Conservation (phyloP, 2,113 vertebrate species). For the Ursus arctos region DNA sequence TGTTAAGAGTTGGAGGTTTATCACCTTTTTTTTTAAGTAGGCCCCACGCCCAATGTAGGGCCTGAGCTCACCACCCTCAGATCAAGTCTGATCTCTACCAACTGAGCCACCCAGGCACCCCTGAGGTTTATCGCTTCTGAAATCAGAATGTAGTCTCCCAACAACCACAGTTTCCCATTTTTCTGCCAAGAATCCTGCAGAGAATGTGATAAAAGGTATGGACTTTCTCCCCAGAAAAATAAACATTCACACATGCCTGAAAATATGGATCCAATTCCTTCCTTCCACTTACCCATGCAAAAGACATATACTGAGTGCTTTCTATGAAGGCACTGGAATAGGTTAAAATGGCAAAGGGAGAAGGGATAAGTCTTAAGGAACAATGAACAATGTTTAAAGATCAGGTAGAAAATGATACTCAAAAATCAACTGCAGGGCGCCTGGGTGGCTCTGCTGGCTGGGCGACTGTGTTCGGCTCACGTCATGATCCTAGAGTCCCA, state of each 20-base stretch:
- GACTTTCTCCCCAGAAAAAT: neutral
- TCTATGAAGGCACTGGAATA: neutral
- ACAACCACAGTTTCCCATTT: neutral
- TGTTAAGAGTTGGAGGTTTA: constrained; percentile 13
- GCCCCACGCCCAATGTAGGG: no score
- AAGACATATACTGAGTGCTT: neutral
- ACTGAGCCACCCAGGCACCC: no score
- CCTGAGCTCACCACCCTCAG: no score
- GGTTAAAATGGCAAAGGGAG: constrained; percentile 49
- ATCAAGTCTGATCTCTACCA: no score
- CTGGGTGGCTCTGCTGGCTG: no score
- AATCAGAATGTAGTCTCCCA: neutral
- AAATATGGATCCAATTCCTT: neutral
- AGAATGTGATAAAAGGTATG: neutral
- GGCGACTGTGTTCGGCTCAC: no score
- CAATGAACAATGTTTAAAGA: constrained; percentile 23
- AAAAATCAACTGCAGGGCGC: neutral
- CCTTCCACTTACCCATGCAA: neutral
- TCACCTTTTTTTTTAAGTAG: neutral
- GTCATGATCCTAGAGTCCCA: no score
- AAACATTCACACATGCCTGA: neutral
- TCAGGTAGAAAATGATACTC: neutral
- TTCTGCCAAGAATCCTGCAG: neutral
- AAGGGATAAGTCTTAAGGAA: neutral
- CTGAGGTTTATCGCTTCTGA: constrained; percentile 2